phyloP scores from a whole-genome alignment of 2,113 vertebrate genomes.

The Myrmecobius fasciatus region DNA sequence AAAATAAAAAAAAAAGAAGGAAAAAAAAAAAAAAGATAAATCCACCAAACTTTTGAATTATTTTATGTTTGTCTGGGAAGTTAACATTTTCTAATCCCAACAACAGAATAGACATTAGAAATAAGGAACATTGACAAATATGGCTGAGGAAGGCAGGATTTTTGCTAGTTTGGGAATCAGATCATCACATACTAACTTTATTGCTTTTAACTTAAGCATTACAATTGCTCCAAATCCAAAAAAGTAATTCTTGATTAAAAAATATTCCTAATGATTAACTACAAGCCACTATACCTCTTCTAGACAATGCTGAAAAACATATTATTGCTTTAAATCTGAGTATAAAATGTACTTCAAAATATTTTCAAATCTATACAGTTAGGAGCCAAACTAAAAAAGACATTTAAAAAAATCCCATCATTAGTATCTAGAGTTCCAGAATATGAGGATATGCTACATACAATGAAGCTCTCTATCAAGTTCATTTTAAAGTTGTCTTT shows the following conservation, averaged over 20 bases:
- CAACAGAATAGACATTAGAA: background rate
- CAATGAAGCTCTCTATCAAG: slow-evolving; percentile 27
- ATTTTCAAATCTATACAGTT: slow-evolving; percentile 25
- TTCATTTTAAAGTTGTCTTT: slow-evolving; percentile 42
- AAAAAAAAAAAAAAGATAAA: too few species aligned
- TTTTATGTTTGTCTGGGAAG: background rate
- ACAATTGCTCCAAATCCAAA: slow-evolving; percentile 41
- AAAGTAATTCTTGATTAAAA: slow-evolving; percentile 22
- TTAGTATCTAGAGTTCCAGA: background rate
- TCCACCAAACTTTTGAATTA: background rate
- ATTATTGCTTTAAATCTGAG: slow-evolving; percentile 17
- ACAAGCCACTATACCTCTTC: slow-evolving; percentile 21
- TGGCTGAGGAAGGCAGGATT: slow-evolving; percentile 16
- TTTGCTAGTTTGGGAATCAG: slow-evolving; percentile 46
- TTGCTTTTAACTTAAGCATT: slow-evolving; percentile 46
- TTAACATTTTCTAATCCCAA: background rate
- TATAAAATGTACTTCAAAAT: slow-evolving; percentile 47
- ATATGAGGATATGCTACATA: background rate
- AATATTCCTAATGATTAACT: slow-evolving; percentile 48
- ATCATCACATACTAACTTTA: slow-evolving; percentile 46
- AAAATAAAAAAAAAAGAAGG: too few species aligned
- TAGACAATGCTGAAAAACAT: slow-evolving; percentile 54
- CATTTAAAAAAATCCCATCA: slow-evolving; percentile 41
- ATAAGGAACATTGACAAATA: slow-evolving; percentile 39
- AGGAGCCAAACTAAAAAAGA: slow-evolving; percentile 39